These are phyloP conservation scores for Coccyzus lansbergi DNA, from an alignment of 2,797 vertebrate genomes.

Conservation along the genomic window DNA sequence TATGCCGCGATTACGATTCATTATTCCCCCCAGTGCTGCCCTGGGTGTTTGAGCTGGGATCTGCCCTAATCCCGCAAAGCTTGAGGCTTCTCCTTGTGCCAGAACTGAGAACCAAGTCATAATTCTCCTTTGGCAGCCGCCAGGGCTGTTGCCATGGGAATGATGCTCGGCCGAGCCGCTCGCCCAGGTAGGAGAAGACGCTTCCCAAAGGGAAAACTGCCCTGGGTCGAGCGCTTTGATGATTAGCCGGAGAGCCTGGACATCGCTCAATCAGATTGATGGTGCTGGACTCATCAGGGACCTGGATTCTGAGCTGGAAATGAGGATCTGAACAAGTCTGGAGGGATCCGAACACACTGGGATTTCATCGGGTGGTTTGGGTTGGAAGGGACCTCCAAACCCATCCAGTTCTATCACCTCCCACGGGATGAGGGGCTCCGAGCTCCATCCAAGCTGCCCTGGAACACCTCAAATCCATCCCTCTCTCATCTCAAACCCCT, in stretches of 20 bases:
- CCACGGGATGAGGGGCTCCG: too few relatives aligned
- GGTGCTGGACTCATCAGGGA: fast-evolving
- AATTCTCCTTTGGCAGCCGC: slow-evolving; percentile 8
- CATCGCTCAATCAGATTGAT: background rate
- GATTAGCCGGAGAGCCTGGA: background rate
- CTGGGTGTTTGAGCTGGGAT: slow-evolving; percentile 63
- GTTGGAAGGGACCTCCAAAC: too few relatives aligned
- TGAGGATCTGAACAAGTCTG: background rate
- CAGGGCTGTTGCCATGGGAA: slow-evolving; percentile 59
- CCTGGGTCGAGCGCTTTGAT: background rate
- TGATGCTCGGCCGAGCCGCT: background rate
- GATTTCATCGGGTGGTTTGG: background rate
- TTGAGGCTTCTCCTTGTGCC: slow-evolving; percentile 12
- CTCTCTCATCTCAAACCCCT: too few relatives aligned
- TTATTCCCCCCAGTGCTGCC: slow-evolving; percentile 36
- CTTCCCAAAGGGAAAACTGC: background rate
- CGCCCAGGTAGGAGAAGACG: background rate
- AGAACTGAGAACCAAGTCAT: background rate
- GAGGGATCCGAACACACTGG: fast-evolving
- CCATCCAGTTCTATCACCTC: too few relatives aligned
- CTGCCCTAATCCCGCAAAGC: slow-evolving; percentile 50
- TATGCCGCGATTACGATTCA: slow-evolving; percentile 17
- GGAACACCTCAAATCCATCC: too few relatives aligned
- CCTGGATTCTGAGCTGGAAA: background rate
- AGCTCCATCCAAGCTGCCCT: too few relatives aligned